Evolutionary conservation across 1,140 invertebrate species (phyloP).

Genomic region (Eumeta japonica): DNA sequence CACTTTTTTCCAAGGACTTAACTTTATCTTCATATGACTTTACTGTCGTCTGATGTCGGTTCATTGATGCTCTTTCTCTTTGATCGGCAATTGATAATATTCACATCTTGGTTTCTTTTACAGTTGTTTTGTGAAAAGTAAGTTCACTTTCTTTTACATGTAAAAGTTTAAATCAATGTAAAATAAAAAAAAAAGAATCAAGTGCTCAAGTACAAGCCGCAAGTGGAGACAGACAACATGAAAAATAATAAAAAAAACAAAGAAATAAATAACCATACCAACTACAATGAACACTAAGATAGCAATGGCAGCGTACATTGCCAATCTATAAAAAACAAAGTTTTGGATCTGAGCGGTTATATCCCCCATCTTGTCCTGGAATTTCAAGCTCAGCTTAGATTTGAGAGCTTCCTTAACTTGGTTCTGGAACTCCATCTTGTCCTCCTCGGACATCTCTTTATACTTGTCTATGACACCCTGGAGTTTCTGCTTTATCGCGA

Average conservation of each 20-base stretch:
- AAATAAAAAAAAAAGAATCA: too few relatives aligned
- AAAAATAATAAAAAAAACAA: background rate
- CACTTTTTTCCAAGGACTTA: too few relatives aligned
- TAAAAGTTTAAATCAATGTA: too few relatives aligned
- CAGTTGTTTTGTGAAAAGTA: too few relatives aligned
- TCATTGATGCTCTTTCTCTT: too few relatives aligned
- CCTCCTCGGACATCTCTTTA: conserved; percentile 29
- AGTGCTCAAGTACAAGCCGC: too few relatives aligned
- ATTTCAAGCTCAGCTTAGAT: conserved; percentile 21
- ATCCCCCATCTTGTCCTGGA: conserved; percentile 28
- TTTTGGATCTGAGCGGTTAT: conserved; percentile 27
- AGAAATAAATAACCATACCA: conserved; percentile 26
- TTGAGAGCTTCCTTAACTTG: conserved; percentile 29
- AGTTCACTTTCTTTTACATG: too few relatives aligned
- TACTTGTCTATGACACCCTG: conserved; percentile 32
- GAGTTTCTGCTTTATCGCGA: conserved; percentile 30
- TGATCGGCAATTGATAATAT: too few relatives aligned
- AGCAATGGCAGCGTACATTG: conserved; percentile 18
- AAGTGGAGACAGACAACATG: too few relatives aligned
- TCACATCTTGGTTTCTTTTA: too few relatives aligned
- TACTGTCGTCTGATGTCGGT: too few relatives aligned
- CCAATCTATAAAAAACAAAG: conserved; percentile 24
- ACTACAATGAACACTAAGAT: conserved; percentile 30
- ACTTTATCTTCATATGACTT: too few relatives aligned
- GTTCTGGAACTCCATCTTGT: conserved; percentile 32